Percentiles rank a stretch among this genome's conserved stretches.
Conservation (phyloP, 1,140 invertebrate species). For the Tetramorium simillimum region DNA sequence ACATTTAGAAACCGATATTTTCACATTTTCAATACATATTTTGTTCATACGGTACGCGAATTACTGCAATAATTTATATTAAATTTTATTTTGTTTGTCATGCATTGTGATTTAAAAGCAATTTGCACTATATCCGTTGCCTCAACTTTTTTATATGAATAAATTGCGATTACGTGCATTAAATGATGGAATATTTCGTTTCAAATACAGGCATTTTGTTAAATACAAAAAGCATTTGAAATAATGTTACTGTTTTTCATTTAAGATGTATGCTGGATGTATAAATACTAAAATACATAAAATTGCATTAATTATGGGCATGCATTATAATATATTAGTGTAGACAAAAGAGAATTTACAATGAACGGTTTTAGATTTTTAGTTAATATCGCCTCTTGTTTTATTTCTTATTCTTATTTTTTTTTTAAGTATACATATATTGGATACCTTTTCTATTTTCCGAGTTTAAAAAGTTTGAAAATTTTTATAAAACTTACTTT, state of each 20-base stretch:
- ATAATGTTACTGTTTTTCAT: not conserved
- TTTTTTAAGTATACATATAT: not conserved
- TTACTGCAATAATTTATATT: not conserved
- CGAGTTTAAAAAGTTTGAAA: not conserved
- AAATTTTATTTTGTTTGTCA: not conserved
- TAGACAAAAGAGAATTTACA: not conserved
- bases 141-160: not conserved
- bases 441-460: not conserved
- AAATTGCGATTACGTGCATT: not conserved
- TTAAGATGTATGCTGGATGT: not conserved
- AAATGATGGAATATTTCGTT: not conserved
- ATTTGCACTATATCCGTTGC: not conserved
- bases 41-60: not conserved
- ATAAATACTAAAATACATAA: constrained; percentile 7
- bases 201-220: not conserved
- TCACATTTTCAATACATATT: too few species aligned
- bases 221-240: not conserved
- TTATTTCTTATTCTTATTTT: not conserved
- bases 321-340: not conserved
- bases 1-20: not conserved
- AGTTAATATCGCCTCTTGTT: not conserved
- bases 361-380: not conserved
- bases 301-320: constrained; percentile 1
- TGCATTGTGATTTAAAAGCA: not conserved
- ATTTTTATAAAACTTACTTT: not conserved